These are phyloP conservation scores for Drosophila funebris DNA, from an alignment of 1,140 invertebrate genomes.

Conservation along the genomic window DNA sequence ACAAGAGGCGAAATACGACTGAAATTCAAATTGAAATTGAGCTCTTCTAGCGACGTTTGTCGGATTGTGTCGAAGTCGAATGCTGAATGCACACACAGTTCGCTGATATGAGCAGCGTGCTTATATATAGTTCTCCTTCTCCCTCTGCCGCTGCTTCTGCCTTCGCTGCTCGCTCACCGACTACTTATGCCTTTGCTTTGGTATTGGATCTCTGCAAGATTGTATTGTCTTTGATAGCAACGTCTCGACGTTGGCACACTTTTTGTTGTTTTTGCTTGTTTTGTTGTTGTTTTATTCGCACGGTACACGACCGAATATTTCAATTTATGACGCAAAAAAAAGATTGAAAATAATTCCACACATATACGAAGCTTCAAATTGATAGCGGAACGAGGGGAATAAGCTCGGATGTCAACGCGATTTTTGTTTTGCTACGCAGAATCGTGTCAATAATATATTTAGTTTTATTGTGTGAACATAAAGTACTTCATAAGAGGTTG, in stretches of 20 bases:
- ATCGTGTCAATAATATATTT: constrained; percentile 38
- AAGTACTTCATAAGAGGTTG: not conserved
- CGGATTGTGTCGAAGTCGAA: constrained; percentile 32
- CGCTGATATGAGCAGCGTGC: constrained; percentile 34
- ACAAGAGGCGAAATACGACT: constrained; percentile 56
- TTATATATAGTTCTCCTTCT: constrained; percentile 28
- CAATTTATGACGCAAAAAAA: constrained; percentile 77
- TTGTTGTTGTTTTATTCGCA: constrained; percentile 13
- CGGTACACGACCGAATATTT: constrained; percentile 47
- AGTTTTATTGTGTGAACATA: constrained; percentile 33
- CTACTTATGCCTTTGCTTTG: constrained; percentile 15
- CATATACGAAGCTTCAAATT: constrained; percentile 14
- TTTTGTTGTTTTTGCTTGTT: constrained; percentile 28
- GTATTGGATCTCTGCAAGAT: constrained; percentile 26
- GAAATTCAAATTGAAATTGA: constrained; percentile 36
- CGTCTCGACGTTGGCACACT: constrained; percentile 56
- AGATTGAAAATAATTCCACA: constrained; percentile 68
- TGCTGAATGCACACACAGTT: constrained; percentile 50
- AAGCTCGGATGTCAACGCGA: constrained; percentile 14
- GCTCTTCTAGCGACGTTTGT: constrained; percentile 23
- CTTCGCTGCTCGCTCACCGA: not conserved
- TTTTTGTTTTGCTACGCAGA: constrained; percentile 69
- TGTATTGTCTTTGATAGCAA: constrained; percentile 59
- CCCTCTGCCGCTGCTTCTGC: not conserved
- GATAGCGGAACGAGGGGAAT: not conserved